phyloP scores from a whole-genome alignment of 2,888 invertebrate species.

The Cheilosia pagana region DNA sequence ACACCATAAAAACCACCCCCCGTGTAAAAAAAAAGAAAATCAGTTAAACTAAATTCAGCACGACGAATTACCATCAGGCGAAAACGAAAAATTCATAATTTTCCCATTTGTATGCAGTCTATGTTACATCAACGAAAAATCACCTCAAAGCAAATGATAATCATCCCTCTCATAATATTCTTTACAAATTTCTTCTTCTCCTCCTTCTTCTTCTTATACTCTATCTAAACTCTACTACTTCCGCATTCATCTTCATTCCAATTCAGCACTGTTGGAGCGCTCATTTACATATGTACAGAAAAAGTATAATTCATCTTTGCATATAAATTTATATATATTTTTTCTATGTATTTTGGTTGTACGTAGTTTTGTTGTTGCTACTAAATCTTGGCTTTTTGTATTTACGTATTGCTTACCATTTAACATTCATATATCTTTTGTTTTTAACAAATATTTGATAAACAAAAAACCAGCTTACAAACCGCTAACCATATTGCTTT shows the following conservation, averaged over 20 bases:
- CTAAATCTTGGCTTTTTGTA: conserved; percentile 42
- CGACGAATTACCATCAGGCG: conserved; percentile 17
- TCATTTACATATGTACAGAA: conserved; percentile 58
- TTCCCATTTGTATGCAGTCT: conserved; percentile 72
- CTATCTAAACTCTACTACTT: conserved; percentile 12
- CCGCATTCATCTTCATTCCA: conserved; percentile 53
- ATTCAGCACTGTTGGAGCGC: conserved; percentile 41
- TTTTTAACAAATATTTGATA: conserved; percentile 35
- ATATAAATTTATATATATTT: conserved; percentile 27
- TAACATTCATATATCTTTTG: conserved; percentile 30
- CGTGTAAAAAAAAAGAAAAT: background rate
- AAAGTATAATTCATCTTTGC: conserved; percentile 44
- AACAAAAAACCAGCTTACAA: conserved; percentile 53
- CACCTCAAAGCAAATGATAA: conserved; percentile 51
- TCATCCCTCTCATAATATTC: conserved; percentile 8
- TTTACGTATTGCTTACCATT: conserved; percentile 38
- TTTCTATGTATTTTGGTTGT: conserved; percentile 16
- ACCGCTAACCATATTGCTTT: conserved; percentile 74
- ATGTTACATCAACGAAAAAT: conserved; percentile 58
- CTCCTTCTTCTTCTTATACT: background rate
- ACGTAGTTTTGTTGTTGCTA: conserved; percentile 34
- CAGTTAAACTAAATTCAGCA: conserved; percentile 47
- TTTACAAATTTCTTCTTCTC: background rate
- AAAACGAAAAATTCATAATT: conserved; percentile 60
- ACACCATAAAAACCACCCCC: no score